Conservation (phyloP, 2,797 vertebrate genomes). For the Typhlichthys subterraneus region DNA sequence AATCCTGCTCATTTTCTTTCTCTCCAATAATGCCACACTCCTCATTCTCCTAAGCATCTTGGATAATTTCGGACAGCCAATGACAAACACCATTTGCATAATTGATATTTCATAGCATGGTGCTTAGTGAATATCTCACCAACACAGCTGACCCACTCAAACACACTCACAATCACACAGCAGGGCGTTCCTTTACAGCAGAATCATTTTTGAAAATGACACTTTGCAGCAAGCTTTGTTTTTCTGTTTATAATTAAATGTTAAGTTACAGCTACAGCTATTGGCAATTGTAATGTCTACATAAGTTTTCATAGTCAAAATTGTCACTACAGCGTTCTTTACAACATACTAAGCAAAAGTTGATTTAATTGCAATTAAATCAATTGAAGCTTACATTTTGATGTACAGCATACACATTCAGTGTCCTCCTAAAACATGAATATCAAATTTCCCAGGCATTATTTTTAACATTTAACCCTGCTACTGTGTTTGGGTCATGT, state of each 20-base stretch:
- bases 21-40: constrained; percentile 1
- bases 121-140: constrained; percentile 37
- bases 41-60: constrained; percentile 15
- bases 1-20: constrained; percentile 20
- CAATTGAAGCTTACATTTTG: too few relatives aligned
- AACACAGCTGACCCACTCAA: constrained; percentile 31
- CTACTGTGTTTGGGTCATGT: too few relatives aligned
- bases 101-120: constrained; percentile 39
- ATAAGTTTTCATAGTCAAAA: too few relatives aligned
- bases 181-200: constrained; percentile 16
- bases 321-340: too few relatives aligned
- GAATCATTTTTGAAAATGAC: constrained; percentile 10
- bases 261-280: too few relatives aligned
- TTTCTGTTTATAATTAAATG: constrained; percentile 16
- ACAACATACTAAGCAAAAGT: too few relatives aligned
- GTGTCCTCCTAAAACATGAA: too few relatives aligned
- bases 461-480: too few relatives aligned
- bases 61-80: constrained; percentile 18
- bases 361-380: too few relatives aligned
- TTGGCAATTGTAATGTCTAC: too few relatives aligned
- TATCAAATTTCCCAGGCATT: too few relatives aligned
- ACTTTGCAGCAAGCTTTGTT: constrained; percentile 5
- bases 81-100: constrained; percentile 37
- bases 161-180: constrained; percentile 17
- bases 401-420: too few relatives aligned